These are phyloP conservation scores for Eulemur albifrons DNA, from an alignment of 2,797 vertebrate genomes.

Conservation along the genomic window DNA sequence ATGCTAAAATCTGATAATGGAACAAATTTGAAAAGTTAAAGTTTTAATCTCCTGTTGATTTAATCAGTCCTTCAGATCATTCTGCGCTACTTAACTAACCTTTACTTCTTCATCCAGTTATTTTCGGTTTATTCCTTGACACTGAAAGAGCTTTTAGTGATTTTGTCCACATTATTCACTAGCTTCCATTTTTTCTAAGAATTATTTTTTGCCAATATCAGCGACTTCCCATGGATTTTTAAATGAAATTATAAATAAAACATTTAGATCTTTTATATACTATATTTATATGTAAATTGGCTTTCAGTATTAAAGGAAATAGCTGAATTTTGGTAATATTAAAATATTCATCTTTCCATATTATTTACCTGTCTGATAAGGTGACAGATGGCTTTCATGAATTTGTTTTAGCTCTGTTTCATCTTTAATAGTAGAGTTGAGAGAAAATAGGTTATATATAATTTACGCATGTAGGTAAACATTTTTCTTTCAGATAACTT, in stretches of 20 bases:
- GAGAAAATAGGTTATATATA: not conserved
- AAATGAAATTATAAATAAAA: conserved; percentile 6
- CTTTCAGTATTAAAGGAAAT: not conserved
- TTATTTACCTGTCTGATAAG: not conserved
- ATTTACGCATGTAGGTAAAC: not conserved
- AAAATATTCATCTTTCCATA: not conserved
- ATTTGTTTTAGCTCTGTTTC: conserved; percentile 15
- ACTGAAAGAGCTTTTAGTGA: not conserved
- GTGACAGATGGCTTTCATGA: not conserved
- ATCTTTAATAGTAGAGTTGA: not conserved
- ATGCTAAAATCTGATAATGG: not conserved
- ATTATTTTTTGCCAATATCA: not conserved
- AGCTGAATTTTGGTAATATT: not conserved
- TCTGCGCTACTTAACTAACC: not conserved
- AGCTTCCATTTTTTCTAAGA: conserved; percentile 2
- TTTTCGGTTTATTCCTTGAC: conserved; percentile 10
- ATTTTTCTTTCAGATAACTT: not conserved
- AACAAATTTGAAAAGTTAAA: conserved; percentile 4
- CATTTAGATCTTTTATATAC: not conserved
- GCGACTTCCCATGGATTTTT: not conserved
- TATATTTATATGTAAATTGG: not conserved
- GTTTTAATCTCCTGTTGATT: not conserved
- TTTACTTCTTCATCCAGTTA: not conserved
- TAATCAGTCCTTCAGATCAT: not conserved
- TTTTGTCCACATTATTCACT: not conserved